phyloP scores from a whole-genome alignment of 2,797 vertebrate genomes.

The Molossus molossus region DNA sequence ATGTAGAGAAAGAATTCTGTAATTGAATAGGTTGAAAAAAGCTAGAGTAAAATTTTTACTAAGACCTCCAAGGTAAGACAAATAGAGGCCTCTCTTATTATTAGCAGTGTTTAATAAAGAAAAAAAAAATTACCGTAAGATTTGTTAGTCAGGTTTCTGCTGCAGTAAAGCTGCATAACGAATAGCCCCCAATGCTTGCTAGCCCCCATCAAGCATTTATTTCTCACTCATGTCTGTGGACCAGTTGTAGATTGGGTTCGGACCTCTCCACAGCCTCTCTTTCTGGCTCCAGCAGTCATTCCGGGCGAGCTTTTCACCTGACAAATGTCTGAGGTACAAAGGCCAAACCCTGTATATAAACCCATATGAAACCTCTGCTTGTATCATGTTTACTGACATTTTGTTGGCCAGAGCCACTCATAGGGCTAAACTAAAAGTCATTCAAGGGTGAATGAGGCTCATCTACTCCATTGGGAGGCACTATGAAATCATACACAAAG shows the following conservation, averaged over 20 bases:
- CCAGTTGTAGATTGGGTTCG: not conserved
- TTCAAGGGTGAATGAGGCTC: not conserved
- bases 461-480: not conserved
- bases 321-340: not conserved
- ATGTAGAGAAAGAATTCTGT: conserved; percentile 44
- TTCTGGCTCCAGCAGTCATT: conserved; percentile 19
- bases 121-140: not conserved
- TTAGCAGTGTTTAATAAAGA: conserved; percentile 43
- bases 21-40: conserved; percentile 59
- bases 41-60: conserved; percentile 32
- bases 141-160: conserved; percentile 8
- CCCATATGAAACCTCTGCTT: not conserved
- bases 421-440: not conserved
- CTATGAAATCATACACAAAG: not conserved
- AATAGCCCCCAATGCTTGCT: not conserved
- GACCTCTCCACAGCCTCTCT: not conserved
- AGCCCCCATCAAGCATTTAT: no score
- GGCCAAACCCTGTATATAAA: not conserved
- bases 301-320: not conserved
- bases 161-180: conserved; percentile 20
- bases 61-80: not conserved
- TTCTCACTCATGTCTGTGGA: not conserved
- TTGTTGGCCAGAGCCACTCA: conserved; percentile 10
- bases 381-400: not conserved
- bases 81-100: conserved; percentile 50